These are phyloP conservation scores for Acanthochromis polyacanthus DNA, from an alignment of 2,113 vertebrate species.

Conservation along the genomic window DNA sequence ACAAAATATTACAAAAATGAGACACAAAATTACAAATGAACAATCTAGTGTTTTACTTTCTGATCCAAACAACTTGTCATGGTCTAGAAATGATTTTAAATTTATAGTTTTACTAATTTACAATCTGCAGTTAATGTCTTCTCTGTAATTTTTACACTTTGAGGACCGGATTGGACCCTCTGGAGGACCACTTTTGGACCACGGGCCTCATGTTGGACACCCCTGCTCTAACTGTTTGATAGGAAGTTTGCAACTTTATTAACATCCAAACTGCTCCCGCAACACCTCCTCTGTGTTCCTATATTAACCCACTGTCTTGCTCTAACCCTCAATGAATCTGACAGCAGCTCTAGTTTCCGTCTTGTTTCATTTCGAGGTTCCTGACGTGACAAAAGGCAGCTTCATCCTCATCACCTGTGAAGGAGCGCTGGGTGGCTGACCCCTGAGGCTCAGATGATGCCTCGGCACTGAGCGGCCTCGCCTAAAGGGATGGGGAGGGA, in stretches of 20 bases:
- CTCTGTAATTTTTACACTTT: too few species aligned
- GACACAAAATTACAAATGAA: too few species aligned
- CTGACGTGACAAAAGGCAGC: background rate
- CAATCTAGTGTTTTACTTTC: too few species aligned
- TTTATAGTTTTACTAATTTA: too few species aligned
- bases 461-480: background rate
- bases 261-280: background rate
- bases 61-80: too few species aligned
- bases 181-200: too few species aligned
- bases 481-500: background rate
- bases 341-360: background rate
- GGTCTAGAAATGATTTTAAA: too few species aligned
- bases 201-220: too few species aligned
- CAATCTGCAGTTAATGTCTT: too few species aligned
- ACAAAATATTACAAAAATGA: too few species aligned
- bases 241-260: background rate
- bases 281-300: too few species aligned
- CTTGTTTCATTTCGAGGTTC: conserved; percentile 10
- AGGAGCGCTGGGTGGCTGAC: conserved; percentile 2
- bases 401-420: conserved; percentile 3
- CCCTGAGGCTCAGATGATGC: background rate
- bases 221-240: background rate
- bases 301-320: background rate
- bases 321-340: background rate
- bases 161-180: too few species aligned